These are phyloP conservation scores for Temnothorax nylanderi DNA, from an alignment of 1,140 invertebrate species.

Conservation along the genomic window DNA sequence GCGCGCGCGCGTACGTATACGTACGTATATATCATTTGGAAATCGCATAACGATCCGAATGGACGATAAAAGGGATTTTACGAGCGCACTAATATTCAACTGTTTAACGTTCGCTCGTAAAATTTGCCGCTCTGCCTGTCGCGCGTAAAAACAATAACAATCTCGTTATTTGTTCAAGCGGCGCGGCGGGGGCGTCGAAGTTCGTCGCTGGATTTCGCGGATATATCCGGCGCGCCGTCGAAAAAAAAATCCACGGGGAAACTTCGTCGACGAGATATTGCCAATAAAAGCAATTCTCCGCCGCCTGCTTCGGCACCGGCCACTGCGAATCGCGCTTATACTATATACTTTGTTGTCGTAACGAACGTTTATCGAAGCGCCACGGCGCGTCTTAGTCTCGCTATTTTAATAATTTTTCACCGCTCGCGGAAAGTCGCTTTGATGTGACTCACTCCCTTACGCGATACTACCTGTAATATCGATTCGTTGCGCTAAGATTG, in stretches of 20 bases:
- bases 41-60: constrained; percentile 74
- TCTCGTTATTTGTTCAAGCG: constrained; percentile 72
- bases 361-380: constrained; percentile 25
- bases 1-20: not conserved
- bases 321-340: constrained; percentile 10
- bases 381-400: not conserved
- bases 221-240: not conserved
- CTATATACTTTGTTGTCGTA: constrained; percentile 11
- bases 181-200: constrained; percentile 20
- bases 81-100: constrained; percentile 75
- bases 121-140: constrained; percentile 73
- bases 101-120: constrained; percentile 75
- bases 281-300: constrained; percentile 48
- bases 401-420: constrained; percentile 30
- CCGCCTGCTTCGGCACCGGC: not conserved
- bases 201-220: constrained; percentile 57
- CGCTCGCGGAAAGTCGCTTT: not conserved
- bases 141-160: constrained; percentile 75
- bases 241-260: constrained; percentile 37
- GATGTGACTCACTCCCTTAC: not conserved
- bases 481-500: constrained; percentile 8
- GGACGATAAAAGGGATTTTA: constrained; percentile 75
- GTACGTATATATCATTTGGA: constrained; percentile 59
- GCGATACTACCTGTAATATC: not conserved
- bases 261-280: constrained; percentile 51